Conservation (phyloP, 64 coral and sea anemone species). For the Actinia equina region DNA sequence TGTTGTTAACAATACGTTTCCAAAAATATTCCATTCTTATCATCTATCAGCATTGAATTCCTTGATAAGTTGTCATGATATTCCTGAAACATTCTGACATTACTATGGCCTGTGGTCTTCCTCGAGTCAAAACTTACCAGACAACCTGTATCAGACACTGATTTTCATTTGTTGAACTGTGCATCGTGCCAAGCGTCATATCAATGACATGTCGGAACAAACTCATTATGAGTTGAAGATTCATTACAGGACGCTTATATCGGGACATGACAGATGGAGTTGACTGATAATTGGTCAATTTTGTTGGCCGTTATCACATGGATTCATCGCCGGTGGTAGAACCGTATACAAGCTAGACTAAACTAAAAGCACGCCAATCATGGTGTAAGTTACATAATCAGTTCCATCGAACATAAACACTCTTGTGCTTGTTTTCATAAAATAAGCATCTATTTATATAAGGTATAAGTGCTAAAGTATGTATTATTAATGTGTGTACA, state of each 20-base stretch:
- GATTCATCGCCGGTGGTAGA: conserved; percentile 12
- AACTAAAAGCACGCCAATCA: background rate
- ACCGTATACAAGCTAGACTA: background rate
- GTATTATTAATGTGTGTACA: background rate
- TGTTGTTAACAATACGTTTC: background rate
- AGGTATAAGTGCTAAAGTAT: background rate
- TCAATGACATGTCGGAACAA: conserved; percentile 6
- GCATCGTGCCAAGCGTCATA: background rate
- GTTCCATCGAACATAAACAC: background rate
- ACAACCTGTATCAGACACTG: background rate
- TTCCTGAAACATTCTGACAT: background rate
- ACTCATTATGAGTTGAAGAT: background rate
- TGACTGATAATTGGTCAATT: conserved; percentile 12
- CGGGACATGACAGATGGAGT: background rate
- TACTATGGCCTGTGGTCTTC: background rate
- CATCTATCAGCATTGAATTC: background rate
- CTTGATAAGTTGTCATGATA: background rate
- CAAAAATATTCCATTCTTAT: background rate
- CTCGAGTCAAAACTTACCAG: background rate
- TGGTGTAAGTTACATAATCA: background rate
- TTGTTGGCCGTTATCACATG: background rate
- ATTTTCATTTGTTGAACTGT: background rate
- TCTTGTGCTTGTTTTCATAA: background rate
- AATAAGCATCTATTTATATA: background rate
- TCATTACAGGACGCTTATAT: conserved; percentile 10